Evolutionary conservation across 2,888 invertebrate genomes (phyloP).

Genomic region (Ceraclea dissimilis): DNA sequence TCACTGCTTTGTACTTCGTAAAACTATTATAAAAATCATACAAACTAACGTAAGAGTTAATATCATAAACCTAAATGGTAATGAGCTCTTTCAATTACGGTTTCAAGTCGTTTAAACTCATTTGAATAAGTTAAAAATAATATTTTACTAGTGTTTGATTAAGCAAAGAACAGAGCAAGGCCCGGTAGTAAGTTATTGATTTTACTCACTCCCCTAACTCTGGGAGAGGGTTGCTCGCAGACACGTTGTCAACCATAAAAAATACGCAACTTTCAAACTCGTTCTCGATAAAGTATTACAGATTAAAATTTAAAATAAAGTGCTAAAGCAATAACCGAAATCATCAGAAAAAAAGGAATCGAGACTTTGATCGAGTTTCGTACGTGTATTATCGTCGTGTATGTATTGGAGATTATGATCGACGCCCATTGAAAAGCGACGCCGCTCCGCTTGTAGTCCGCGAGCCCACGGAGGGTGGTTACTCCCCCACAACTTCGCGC

Average conservation of each 20-base stretch:
- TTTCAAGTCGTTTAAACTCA: background rate
- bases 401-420: background rate
- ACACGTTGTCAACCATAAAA: constrained; percentile 27
- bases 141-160: constrained; percentile 45
- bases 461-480: constrained; percentile 1
- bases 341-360: too few relatives aligned
- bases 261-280: constrained; percentile 7
- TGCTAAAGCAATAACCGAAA: background rate
- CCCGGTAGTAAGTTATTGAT: constrained; percentile 48
- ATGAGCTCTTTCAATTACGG: constrained; percentile 2
- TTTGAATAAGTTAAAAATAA: constrained; percentile 16
- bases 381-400: background rate
- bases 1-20: background rate
- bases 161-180: constrained; percentile 23
- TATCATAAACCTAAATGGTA: background rate
- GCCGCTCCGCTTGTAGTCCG: constrained; percentile 25
- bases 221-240: constrained; percentile 44
- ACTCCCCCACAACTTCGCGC: constrained; percentile 47
- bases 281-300: constrained; percentile 1
- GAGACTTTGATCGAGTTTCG: background rate
- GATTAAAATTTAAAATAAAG: background rate
- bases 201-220: constrained; percentile 47
- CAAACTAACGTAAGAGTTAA: background rate
- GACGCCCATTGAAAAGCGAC: constrained; percentile 1
- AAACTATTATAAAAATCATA: constrained; percentile 1